Evolutionary conservation across 1,140 invertebrate genomes (phyloP).

Genomic region (Lerema accius): DNA sequence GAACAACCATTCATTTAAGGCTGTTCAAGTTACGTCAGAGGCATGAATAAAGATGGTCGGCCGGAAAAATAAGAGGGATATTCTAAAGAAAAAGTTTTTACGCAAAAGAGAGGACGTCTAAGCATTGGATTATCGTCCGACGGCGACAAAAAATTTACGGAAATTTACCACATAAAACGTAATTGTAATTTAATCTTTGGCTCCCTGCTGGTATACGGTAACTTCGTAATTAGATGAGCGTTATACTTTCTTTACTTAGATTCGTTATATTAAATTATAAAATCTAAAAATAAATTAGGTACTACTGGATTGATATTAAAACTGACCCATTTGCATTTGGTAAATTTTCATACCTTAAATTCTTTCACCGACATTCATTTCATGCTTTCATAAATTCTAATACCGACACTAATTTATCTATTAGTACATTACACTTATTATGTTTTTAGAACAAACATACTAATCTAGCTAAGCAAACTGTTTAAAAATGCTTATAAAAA

Average conservation of each 20-base stretch:
- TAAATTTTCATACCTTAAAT: no score
- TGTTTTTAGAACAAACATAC: no score
- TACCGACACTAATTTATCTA: no score
- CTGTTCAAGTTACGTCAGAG: conserved; percentile 73
- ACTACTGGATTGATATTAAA: no score
- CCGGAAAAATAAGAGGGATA: conserved; percentile 69
- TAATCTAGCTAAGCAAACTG: no score
- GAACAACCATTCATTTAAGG: conserved; percentile 79
- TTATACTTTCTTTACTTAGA: conserved; percentile 4
- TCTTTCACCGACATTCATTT: no score
- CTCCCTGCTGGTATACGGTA: conserved; percentile 39
- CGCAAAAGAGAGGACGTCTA: conserved; percentile 63
- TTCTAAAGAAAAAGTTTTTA: conserved; percentile 74
- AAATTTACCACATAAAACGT: conserved; percentile 46
- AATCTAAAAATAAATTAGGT: no score
- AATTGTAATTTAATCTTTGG: conserved; percentile 45
- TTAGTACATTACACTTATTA: no score
- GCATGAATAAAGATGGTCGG: conserved; percentile 76
- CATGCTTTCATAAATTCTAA: no score
- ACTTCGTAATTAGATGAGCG: conserved; percentile 15
- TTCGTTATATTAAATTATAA: no score
- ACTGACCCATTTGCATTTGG: no score
- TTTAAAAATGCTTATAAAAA: no score
- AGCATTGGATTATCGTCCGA: conserved; percentile 67
- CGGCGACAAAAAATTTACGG: conserved; percentile 69